A percentile compares a stretch with the other conserved stretches of the same genome.
Evolutionary conservation across 2,113 vertebrate genomes (phyloP).

Genomic region (Heptranchias perlo): DNA sequence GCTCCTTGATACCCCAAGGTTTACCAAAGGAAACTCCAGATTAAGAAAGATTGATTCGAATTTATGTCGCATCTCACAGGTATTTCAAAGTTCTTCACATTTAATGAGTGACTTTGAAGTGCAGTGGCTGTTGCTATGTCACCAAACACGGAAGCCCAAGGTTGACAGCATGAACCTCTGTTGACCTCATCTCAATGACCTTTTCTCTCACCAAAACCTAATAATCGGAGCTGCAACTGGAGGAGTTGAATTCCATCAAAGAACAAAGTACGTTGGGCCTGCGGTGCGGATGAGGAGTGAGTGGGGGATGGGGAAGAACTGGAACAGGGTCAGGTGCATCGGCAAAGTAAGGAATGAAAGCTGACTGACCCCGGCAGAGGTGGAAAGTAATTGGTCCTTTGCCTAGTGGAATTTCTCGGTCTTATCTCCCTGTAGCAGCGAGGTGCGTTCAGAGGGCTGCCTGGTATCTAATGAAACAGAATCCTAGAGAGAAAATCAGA

Average conservation of each 20-base stretch:
- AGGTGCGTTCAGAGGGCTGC: background rate
- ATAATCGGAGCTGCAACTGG: background rate
- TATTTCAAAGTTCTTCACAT: too few species aligned
- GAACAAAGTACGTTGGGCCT: background rate
- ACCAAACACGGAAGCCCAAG: too few species aligned
- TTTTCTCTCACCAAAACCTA: background rate
- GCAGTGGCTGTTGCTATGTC: too few species aligned
- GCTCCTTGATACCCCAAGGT: too few species aligned
- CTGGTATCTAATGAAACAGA: background rate
- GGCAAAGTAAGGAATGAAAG: background rate
- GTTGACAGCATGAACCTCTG: background rate
- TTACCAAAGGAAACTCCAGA: too few species aligned
- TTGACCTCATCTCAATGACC: background rate
- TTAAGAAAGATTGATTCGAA: too few species aligned
- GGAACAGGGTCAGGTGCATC: background rate
- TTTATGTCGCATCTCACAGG: too few species aligned
- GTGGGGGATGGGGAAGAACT: background rate
- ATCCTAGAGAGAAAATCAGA: background rate
- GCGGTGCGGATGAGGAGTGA: background rate
- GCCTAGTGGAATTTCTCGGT: background rate
- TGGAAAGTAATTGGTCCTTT: background rate
- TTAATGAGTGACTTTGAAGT: too few species aligned
- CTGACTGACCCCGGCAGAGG: background rate
- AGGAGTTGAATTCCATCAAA: background rate
- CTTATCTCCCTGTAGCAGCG: background rate